Conservation (phyloP, 2,888 invertebrate species). For the Trichacis sp. region DNA sequence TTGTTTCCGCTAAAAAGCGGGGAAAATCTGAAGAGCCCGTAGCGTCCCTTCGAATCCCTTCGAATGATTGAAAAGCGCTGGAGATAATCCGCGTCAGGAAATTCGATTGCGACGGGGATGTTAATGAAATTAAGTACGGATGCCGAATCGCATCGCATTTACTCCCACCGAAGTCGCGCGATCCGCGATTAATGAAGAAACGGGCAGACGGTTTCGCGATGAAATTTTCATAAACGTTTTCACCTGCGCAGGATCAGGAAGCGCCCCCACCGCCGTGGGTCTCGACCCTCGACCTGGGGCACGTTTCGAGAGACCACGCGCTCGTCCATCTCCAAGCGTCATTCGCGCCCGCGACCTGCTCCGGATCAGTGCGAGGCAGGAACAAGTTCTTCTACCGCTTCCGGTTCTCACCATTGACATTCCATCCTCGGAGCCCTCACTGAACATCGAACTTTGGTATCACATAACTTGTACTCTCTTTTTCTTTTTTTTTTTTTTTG, state of each 20-base stretch:
- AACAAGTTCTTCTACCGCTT: neutral
- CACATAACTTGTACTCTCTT: neutral
- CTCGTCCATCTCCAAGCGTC: slow-evolving; percentile 23
- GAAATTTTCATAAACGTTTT: too few relatives aligned
- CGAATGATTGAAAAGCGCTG: neutral
- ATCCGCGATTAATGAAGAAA: too few relatives aligned
- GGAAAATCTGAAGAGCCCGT: neutral
- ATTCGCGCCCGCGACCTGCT: slow-evolving; percentile 40
- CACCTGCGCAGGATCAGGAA: slow-evolving; percentile 41
- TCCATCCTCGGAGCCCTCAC: too few relatives aligned
- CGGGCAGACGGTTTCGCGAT: too few relatives aligned
- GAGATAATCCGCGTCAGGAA: neutral
- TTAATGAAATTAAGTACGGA: slow-evolving; percentile 1
- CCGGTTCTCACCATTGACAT: too few relatives aligned
- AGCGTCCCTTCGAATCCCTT: neutral
- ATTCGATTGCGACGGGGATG: neutral
- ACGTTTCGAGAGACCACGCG: slow-evolving; percentile 34
- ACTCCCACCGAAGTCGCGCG: neutral
- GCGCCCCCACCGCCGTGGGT: slow-evolving; percentile 27
- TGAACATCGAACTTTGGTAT: too few relatives aligned
- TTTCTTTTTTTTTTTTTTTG: neutral
- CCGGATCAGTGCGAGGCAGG: too few relatives aligned
- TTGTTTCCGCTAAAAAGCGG: slow-evolving; percentile 3
- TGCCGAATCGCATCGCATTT: neutral
- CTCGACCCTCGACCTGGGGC: slow-evolving; percentile 38